These are phyloP conservation scores for Zootermopsis nevadensis DNA, from an alignment of 2,888 invertebrate genomes.

Conservation along the genomic window DNA sequence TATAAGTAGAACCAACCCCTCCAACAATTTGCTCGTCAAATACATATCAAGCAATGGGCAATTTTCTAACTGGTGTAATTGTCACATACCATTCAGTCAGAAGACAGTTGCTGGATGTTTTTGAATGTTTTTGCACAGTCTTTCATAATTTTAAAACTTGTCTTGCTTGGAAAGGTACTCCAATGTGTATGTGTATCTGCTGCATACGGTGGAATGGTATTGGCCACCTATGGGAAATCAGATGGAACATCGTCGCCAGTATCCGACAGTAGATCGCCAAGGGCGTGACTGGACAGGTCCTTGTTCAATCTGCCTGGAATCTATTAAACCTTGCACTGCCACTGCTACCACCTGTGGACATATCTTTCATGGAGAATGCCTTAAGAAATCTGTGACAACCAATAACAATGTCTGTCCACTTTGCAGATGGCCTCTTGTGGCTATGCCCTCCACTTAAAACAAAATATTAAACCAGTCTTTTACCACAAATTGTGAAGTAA, in stretches of 20 bases:
- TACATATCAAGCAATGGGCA: no score
- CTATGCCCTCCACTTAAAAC: slow-evolving; percentile 5
- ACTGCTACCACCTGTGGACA: slow-evolving; percentile 33
- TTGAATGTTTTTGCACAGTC: no score
- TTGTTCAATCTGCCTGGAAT: slow-evolving; percentile 36
- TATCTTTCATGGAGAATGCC: slow-evolving; percentile 35
- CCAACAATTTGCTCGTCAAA: no score
- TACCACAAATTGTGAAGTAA: no score
- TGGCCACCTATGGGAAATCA: slow-evolving; percentile 36
- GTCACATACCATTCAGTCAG: no score
- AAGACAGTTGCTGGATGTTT: no score
- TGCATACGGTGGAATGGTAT: slow-evolving; percentile 30
- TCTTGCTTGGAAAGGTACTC: slow-evolving; percentile 17
- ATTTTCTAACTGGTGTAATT: no score
- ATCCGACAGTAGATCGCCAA: slow-evolving; percentile 25
- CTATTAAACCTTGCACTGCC: slow-evolving; percentile 28
- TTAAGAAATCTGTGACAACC: slow-evolving; percentile 1
- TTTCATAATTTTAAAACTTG: no score
- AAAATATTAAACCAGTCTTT: no score
- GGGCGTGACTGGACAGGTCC: slow-evolving; percentile 30
- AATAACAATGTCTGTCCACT: slow-evolving; percentile 26
- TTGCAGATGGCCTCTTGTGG: slow-evolving; percentile 16
- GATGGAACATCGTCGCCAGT: slow-evolving; percentile 20
- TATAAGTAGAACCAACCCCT: no score
- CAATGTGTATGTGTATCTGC: slow-evolving; percentile 24